Base-by-base conservation (phyloP, 2,888 invertebrate genomes). In the Cheilosia vernalis region DNA sequence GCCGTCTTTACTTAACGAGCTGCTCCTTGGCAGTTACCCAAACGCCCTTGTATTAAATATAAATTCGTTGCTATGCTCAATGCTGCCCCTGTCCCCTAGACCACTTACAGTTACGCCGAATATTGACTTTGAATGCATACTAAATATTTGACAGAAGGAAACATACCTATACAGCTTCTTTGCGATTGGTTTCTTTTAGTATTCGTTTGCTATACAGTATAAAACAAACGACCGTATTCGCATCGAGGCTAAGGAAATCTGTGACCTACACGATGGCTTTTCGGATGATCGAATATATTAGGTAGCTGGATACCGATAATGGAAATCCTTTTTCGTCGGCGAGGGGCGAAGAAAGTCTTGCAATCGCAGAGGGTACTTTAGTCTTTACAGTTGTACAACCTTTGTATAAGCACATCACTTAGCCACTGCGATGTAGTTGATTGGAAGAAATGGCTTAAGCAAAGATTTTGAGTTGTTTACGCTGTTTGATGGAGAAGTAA, bases 221-320 rank as follows among this genome's bases (percentile, higher is more conserved):
- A 63, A 73, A 69, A 44, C 21, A 30, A 73, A 74, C 61, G 66
- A 53, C 53, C 55, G 61, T 37, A 49, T 56, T 61, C 58, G 40
- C 24, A 37, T 17, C 21, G 27, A 24, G 67, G 10, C 47, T 49
- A 58, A 70, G 44, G 55, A 73, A 79, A 79, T 79, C 74, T 69
- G 80, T 84, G 74, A 84, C 79, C 79, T 84, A 76, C 64, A 84
- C 47, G 80, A 84, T 70, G 64, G 70, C 84, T 84, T 84, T 80
- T 74, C 74, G 74, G 84, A 79, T 84, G 80, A 79, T 80, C 76
- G 84, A 79, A 70, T 74, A 79, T 79, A 79, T 79, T 84, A 74
- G 77, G 78, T 73, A 83, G 64, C 69, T 53, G 67, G 74, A 84
- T 79, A 69, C 64, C 67, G 69, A 74, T 76, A 74, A 69, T 74